Evolutionary conservation across 1,140 invertebrate genomes (phyloP).

Genomic region (Rhynchophorus ferrugineus): DNA sequence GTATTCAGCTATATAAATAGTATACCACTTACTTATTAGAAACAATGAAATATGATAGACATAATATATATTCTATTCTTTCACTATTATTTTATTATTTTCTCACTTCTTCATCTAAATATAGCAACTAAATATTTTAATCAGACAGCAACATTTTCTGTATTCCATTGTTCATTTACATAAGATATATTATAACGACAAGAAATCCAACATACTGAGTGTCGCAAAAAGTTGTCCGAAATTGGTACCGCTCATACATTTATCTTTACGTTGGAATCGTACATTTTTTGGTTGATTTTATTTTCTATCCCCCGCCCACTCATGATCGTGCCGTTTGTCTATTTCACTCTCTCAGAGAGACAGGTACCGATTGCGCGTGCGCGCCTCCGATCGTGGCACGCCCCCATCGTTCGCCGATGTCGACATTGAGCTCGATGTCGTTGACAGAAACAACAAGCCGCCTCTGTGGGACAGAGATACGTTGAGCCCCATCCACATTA

Average conservation of each 20-base stretch:
- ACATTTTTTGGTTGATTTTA: slow-evolving; percentile 30
- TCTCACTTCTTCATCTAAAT: too few relatives aligned
- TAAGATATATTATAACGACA: too few relatives aligned
- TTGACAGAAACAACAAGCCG: slow-evolving; percentile 96
- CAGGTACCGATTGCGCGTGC: slow-evolving; percentile 88
- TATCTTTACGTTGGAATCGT: slow-evolving; percentile 14
- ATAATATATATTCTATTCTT: too few relatives aligned
- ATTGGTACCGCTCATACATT: slow-evolving; percentile 6
- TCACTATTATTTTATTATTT: too few relatives aligned
- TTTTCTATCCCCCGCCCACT: slow-evolving; percentile 37
- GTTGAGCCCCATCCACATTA: slow-evolving; percentile 93
- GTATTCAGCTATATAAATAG: too few relatives aligned
- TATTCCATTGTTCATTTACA: too few relatives aligned
- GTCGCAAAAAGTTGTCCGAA: background rate
- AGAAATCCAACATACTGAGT: too few relatives aligned
- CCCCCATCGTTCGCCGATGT: slow-evolving; percentile 84
- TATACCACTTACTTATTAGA: too few relatives aligned
- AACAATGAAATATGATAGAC: too few relatives aligned
- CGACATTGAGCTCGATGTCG: slow-evolving; percentile 93
- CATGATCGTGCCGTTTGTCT: slow-evolving; percentile 22
- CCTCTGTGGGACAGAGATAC: slow-evolving; percentile 87
- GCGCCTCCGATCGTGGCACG: slow-evolving; percentile 84
- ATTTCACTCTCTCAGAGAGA: slow-evolving; percentile 61
- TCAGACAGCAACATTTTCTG: too few relatives aligned
- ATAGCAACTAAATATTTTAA: too few relatives aligned